Evolutionary conservation across 2,797 vertebrate species (phyloP).

Genomic region (Macrochelys suwanniensis): DNA sequence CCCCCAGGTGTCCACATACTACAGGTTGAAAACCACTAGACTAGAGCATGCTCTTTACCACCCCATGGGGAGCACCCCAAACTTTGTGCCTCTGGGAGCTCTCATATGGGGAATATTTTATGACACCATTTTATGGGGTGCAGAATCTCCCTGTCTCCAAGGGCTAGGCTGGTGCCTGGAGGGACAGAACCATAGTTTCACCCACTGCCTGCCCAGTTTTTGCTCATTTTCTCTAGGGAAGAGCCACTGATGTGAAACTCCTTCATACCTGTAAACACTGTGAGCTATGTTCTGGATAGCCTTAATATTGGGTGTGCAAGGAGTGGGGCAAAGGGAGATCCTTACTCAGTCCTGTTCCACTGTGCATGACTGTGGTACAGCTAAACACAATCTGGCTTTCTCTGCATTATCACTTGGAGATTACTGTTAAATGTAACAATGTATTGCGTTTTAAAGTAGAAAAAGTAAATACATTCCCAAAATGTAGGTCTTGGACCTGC

Average conservation of each 20-base stretch:
- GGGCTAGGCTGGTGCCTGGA: neutral
- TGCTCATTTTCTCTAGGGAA: neutral
- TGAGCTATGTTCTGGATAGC: neutral
- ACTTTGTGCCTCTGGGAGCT: neutral
- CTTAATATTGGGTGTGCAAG: neutral
- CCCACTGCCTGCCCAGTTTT: accelerated
- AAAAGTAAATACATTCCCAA: neutral
- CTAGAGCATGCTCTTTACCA: neutral
- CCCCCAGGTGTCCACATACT: no score
- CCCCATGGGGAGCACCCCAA: neutral
- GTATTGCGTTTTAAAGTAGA: neutral
- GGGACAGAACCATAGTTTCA: neutral
- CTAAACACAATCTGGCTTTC: neutral
- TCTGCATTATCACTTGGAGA: neutral
- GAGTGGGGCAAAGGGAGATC: neutral
- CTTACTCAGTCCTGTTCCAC: neutral
- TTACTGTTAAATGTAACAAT: neutral
- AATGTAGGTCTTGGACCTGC: neutral
- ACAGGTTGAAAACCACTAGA: no score
- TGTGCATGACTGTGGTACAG: neutral
- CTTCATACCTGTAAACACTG: neutral
- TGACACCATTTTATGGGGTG: neutral
- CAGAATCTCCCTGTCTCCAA: neutral
- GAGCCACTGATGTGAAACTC: neutral
- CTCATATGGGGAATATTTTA: neutral